These are phyloP conservation scores for Phytoseiulus persimilis DNA, from an alignment of 2,888 invertebrate genomes.

Conservation along the genomic window DNA sequence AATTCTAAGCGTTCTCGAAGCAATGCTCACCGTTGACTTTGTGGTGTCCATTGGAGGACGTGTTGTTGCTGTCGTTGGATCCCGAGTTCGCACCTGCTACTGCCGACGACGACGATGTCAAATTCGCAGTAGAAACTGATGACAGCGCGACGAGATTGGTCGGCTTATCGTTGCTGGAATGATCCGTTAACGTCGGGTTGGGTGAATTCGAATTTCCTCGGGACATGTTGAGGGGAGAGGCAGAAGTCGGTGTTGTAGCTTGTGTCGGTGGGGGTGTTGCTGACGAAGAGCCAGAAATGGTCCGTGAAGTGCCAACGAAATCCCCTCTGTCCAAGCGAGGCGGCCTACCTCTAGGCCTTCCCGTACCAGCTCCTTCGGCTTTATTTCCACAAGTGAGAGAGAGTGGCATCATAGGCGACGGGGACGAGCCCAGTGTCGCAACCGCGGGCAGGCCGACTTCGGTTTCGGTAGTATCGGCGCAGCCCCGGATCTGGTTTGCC, in stretches of 20 bases:
- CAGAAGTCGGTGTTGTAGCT: slow-evolving; percentile 6
- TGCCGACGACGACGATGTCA: neutral
- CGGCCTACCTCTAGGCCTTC: slow-evolving; percentile 38
- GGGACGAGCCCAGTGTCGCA: slow-evolving; percentile 32
- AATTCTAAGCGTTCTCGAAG: neutral
- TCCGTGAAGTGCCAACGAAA: slow-evolving; percentile 32
- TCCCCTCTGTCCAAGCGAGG: slow-evolving; percentile 36
- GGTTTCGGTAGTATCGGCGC: slow-evolving; percentile 42
- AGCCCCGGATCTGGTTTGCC: slow-evolving; percentile 46
- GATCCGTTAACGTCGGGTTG: slow-evolving; percentile 8
- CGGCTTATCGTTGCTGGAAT: neutral
- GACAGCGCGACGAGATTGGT: neutral
- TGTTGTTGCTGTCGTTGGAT: neutral
- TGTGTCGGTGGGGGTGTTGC: slow-evolving; percentile 18
- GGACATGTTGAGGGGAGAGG: slow-evolving; percentile 39
- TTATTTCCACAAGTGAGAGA: slow-evolving; percentile 34
- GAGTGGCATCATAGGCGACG: slow-evolving; percentile 37
- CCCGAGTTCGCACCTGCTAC: neutral
- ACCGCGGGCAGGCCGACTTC: slow-evolving; percentile 25
- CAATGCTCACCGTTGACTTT: slow-evolving; percentile 5
- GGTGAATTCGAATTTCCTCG: slow-evolving; percentile 21
- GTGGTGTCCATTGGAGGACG: neutral
- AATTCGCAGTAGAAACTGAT: neutral
- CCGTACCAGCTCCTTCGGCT: slow-evolving; percentile 18
- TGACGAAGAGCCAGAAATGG: slow-evolving; percentile 31